Evolutionary conservation across 2,113 vertebrate genomes (phyloP), one percentile per base, ranked within the genome.

Genomic region (Xiphorhynchus elegans): DNA sequence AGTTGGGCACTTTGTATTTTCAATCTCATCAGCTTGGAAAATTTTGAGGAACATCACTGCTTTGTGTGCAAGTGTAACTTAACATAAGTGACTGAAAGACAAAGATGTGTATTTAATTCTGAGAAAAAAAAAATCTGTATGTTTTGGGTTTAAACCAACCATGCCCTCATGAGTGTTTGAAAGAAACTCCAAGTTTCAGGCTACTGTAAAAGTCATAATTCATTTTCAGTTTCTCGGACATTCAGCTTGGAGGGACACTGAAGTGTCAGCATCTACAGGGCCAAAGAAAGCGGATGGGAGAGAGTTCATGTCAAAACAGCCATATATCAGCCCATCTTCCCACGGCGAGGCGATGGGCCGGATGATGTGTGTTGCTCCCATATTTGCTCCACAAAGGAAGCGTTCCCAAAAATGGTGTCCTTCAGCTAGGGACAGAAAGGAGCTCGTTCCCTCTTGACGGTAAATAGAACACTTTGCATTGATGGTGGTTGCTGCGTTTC

Each of bases 351-450:
- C 0, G 4, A 49, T 8, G 59, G 53, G 75, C 63, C 31, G 72
- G 79, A 63, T 18, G 60, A 31, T 47, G 31, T 1, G 0, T 49
- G 21, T 60, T 0, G 0, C 39, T 85, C n/a, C 55, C 10, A 1
- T 25, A 63, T 86, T 87, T 87, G 50, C 18, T n/a, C n/a, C n/a
- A n/a, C n/a, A n/a, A n/a, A n/a, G 11, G 3, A 56, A 49, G 28
- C 7, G 42, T 26, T 87, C 42, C 73, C 50, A 94, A 35, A 46
- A 47, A 73, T 62, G 15, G n/a, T 5, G 1, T 25, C 66, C 55
- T 56, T 76, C 82, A 37, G 53, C n/a, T 35, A 15, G 39, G 56
- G 40, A 16, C 25, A 79, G 73, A 58, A 80, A 60, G 2, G 47
- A 82, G 60, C 52, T 95, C 46, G 13, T 49, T 83, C 40, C 76